phyloP scores from a whole-genome alignment of 1,140 invertebrate species.

The Brachionus rubens region DNA sequence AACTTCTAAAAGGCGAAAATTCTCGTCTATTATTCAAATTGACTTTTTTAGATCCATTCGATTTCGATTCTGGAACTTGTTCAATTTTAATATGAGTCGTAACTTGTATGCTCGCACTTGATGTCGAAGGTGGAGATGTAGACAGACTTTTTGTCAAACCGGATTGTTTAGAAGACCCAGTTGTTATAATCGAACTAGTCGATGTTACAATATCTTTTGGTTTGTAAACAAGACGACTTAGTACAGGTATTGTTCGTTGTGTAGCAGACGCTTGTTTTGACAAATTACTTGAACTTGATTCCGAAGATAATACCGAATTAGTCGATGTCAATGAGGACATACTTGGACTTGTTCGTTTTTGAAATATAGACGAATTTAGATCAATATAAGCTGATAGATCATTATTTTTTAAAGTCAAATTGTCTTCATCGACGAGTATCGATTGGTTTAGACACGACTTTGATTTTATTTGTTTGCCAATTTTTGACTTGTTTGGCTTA shows the following conservation, averaged over 20 bases:
- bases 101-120: not conserved
- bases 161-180: not conserved
- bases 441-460: not conserved
- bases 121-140: not conserved
- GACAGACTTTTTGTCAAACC: not conserved
- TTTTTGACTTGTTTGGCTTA: constrained; percentile 5
- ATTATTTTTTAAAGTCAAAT: constrained; percentile 28
- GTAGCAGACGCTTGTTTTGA: not conserved
- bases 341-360: constrained; percentile 18
- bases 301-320: not conserved
- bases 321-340: not conserved
- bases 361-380: constrained; percentile 9
- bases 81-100: not conserved
- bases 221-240: constrained; percentile 2
- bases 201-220: not conserved
- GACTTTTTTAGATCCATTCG: not conserved
- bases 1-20: constrained; percentile 26
- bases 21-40: not conserved
- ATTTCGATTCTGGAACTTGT: not conserved
- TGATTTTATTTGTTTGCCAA: not conserved
- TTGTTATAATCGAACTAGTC: not conserved
- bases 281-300: not conserved
- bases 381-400: constrained; percentile 26
- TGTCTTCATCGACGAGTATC: not conserved
- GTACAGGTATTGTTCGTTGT: not conserved